Percentiles rank a stretch among this genome's conserved stretches.
Evolutionary conservation across 2,113 vertebrate genomes (phyloP).

Genomic region (Microcebus griseorufus): DNA sequence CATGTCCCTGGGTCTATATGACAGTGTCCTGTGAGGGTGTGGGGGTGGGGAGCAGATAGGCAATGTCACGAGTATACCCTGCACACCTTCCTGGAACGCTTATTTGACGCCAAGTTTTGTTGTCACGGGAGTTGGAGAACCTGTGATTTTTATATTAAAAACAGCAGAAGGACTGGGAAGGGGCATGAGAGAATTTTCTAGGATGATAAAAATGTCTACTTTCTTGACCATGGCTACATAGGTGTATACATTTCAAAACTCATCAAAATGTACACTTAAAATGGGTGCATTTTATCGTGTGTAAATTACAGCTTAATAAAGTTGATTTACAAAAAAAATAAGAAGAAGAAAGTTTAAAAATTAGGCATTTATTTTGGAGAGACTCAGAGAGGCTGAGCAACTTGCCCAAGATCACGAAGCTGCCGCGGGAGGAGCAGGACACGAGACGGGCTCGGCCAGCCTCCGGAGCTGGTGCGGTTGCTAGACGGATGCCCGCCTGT

Average conservation of each 20-base stretch:
- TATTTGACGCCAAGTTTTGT: neutral
- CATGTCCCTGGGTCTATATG: accelerated
- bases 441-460: neutral
- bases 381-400: conserved; percentile 18
- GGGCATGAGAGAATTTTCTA: neutral
- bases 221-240: neutral
- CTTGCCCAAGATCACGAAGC: neutral
- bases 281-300: neutral
- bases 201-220: conserved; percentile 8
- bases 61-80: neutral
- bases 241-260: neutral
- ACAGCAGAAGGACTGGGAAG: neutral
- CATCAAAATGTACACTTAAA: neutral
- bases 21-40: neutral
- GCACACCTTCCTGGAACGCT: neutral
- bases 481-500: neutral
- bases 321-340: neutral
- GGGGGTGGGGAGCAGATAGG: neutral
- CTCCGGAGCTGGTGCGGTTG: neutral
- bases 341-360: neutral
- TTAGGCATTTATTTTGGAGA: neutral
- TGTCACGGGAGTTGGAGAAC: neutral
- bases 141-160: conserved; percentile 19
- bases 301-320: neutral
- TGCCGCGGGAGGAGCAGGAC: neutral